Evolutionary conservation across 2,113 vertebrate genomes (phyloP), one percentile per base, ranked within the genome.

Genomic region (Cranoglanis bouderius): DNA sequence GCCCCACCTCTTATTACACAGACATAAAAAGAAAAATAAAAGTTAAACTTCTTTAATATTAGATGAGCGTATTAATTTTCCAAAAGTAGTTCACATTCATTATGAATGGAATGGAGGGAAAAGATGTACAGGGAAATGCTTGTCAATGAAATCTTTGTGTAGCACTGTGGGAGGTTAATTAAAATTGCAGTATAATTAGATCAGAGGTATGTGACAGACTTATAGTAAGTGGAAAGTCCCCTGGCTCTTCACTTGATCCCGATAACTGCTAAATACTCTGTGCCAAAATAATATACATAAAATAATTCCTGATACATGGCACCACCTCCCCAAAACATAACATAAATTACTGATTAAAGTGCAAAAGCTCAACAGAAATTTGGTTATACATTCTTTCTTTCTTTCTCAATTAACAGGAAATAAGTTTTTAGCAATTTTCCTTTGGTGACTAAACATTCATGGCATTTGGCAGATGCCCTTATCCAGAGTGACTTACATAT

Each of bases 31-130:
- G 59, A 61, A 89, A 91, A 90, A 90, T 90, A 91, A 89, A 88
- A 51, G 29, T 29, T 49, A 51, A 91, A 91, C 85, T 87, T 78
- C 51, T 85, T 91, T 75, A 90, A 92, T 90, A 91, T 89, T 90
- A 61, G 65, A 91, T 57, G 90, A 89, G 84, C 88, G 87, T 87
- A 92, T 93, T 90, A 85, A 90, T 91, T 91, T 93, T 92, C 91
- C 91, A 93, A 90, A 91, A 91, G 90, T 86, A 91, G 90, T 90
- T 93, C 91, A 92, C 74, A 92, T 93, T 90, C 86, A 93, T 93
- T 89, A 92, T 93, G 89, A 89, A 92, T 92, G 89, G 88, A 46
- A 89, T 49, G 51, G 46, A 65, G 87, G 75, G 85, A 77, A 85
- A 57, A 78, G 55, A 80, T 53, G 72, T 88, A 88, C 82, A 43